phyloP scores from a whole-genome alignment of 1,140 invertebrate species.

The Trichomalopsis sarcophagae region DNA sequence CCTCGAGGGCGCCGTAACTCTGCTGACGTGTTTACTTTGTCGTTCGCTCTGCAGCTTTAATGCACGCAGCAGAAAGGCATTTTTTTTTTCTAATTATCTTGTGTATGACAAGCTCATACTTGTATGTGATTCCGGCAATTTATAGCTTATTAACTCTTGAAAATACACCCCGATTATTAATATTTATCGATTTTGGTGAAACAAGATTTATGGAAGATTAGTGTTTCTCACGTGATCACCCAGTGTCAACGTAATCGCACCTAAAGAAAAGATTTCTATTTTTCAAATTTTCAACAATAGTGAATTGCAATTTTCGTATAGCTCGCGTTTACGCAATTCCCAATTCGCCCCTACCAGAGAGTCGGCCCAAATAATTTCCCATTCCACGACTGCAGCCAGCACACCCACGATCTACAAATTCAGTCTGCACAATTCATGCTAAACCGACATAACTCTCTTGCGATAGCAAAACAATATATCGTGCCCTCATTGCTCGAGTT shows the following conservation, averaged over 20 bases:
- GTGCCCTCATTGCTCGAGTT: not conserved
- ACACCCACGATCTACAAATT: not conserved
- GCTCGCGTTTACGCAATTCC: too few species aligned
- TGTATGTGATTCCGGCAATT: not conserved
- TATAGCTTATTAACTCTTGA: not conserved
- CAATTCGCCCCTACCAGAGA: too few species aligned
- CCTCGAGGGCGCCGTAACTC: not conserved
- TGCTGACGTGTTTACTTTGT: not conserved
- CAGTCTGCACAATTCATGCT: too few species aligned
- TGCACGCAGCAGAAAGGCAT: not conserved
- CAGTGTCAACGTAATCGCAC: too few species aligned
- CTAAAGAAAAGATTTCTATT: too few species aligned
- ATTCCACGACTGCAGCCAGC: not conserved
- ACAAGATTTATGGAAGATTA: too few species aligned
- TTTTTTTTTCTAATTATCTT: not conserved
- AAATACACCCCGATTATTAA: not conserved
- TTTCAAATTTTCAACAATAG: too few species aligned
- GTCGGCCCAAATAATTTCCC: not conserved
- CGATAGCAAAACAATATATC: not conserved
- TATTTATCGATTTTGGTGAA: not conserved
- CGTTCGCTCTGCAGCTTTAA: not conserved
- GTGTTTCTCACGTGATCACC: too few species aligned
- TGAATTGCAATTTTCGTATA: too few species aligned
- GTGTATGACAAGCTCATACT: not conserved
- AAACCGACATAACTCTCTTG: not conserved